Base-by-base conservation (phyloP, 2,797 vertebrate genomes). In the Momotus momota region DNA sequence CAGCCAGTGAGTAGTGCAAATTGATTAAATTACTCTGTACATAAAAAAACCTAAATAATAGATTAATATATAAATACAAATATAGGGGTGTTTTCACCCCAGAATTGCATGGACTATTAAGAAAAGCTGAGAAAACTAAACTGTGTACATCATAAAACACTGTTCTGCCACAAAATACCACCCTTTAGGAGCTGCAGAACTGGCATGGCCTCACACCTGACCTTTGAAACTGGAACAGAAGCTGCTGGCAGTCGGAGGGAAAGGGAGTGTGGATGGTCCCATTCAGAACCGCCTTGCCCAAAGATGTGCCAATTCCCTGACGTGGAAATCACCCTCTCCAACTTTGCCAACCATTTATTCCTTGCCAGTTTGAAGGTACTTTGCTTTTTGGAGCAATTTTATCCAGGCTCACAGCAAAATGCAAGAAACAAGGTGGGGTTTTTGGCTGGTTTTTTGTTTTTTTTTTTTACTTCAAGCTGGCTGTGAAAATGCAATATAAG, bases 271-370 rank as follows among this genome's bases (percentile, higher is more conserved):
- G 52, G 74, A 83, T 19, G 55, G 75, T 38, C 45, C 55, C 52
- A 79, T 73, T 94, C 84, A 86, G 86, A 85, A 38, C 51, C 2
- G 17, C 60, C 67, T 66, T 19, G 61, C 52, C 21, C 51, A 81
- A 78, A 73, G 57, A 67, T 20, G 43, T 88, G 90, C 97, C 97
- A 95, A 90, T 71, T 95, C 87, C 69, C 83, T 87, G 90, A 93
- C 65, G 77, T 22, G 74, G 74, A 94, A 93, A 86, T 83, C 43
- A 20, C 90, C 71, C 91, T 65, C 0, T 1, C 18, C 15, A 55
- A 16, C 86, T 81, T 57, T 89, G 94, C 96, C 97, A 97, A 38
- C 83, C 80, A 95, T 97, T 97, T 90, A 96, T 64, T 88, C 78
- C 55, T 22, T 87, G 94, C 96, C 94, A 97, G 33, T 49, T 48